phyloP scores from a whole-genome alignment of 2,113 vertebrate genomes.

The Neolamprologus ventralis region DNA sequence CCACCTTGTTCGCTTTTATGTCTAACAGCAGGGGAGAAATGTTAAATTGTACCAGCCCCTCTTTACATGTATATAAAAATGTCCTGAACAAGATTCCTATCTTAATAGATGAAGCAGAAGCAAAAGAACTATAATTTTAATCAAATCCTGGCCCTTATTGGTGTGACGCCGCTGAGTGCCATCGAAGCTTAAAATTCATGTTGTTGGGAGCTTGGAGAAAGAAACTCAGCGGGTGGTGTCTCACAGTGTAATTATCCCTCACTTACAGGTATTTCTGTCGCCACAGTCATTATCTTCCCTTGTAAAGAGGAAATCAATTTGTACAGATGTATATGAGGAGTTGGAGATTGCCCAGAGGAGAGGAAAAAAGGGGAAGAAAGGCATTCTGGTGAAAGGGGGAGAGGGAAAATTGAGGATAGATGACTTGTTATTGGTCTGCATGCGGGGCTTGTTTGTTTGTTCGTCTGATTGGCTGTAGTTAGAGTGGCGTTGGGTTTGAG shows the following conservation, averaged over 20 bases:
- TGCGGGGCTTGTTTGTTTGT: conserved; percentile 49
- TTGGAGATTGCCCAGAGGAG: conserved; percentile 39
- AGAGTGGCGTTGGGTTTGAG: not conserved
- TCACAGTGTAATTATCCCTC: conserved; percentile 69
- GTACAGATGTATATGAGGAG: conserved; percentile 70
- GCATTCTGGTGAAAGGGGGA: conserved; percentile 27
- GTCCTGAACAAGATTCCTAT: conserved; percentile 63
- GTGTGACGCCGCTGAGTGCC: conserved; percentile 51
- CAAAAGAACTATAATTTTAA: conserved; percentile 74
- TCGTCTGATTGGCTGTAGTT: conserved; percentile 53
- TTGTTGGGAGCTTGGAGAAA: conserved; percentile 63
- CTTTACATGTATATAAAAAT: conserved; percentile 61
- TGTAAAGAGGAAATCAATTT: conserved; percentile 75
- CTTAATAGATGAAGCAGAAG: conserved; percentile 71
- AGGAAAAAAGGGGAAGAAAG: conserved; percentile 30
- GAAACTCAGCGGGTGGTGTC: conserved; percentile 63
- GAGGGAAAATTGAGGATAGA: conserved; percentile 38
- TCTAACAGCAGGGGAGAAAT: conserved; percentile 57
- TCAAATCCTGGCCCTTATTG: conserved; percentile 63
- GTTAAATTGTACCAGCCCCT: conserved; percentile 56
- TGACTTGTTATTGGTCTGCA: conserved; percentile 41
- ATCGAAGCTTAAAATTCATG: conserved; percentile 68
- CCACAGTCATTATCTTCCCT: conserved; percentile 71
- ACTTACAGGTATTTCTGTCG: conserved; percentile 78
- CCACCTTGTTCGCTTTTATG: conserved; percentile 50